Base-by-base conservation (phyloP, 1,140 invertebrate genomes). In the Elymnias hypermnestra region DNA sequence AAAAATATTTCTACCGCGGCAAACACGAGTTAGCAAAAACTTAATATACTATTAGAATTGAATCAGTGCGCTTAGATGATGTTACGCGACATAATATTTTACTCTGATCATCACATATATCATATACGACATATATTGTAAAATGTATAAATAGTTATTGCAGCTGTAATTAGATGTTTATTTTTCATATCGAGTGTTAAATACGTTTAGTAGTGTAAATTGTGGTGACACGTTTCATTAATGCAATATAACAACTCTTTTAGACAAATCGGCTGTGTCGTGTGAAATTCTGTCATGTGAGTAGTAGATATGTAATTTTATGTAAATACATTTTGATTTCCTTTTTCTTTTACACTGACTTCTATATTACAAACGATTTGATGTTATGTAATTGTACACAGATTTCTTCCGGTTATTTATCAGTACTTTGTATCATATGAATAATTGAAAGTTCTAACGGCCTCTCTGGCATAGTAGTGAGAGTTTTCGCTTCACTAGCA, bases 121-220 rank as follows among this genome's bases (percentile, higher is more conserved):
- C 25, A 38, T 26, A 37, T 43, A 35, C 28, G 31, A 49, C 47
- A 49, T 50, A 65, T 75, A 72, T 64, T 75, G 68, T 79, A 79
- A 76, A 81, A 82, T 84, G 75, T 84, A 84, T 78, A 84, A 84
- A 84, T 82, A 84, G 77, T 84, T 84, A 84, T 83, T 81, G 75
- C 81, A 77, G 73, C 81, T 82, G 76, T 84, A 84, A 82, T 82
- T 82, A 84, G 77, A 76, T 72, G 71, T 84, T 84, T 84, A 84
- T 82, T 84, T 84, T 84, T 84, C 77, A 82, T 83, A 84, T 84
- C 69, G 72, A 66, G 73, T 83, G 79, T 83, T 83, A 72, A 73
- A 77, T 78, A 79, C 71, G 57, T 79, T 79, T 78, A 77, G 71
- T 84, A 84, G 81, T 81, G 72, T 82, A 77, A 67, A 84, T 72